phyloP scores from a whole-genome alignment of 1,140 invertebrate genomes.

The Achroia grisella region DNA sequence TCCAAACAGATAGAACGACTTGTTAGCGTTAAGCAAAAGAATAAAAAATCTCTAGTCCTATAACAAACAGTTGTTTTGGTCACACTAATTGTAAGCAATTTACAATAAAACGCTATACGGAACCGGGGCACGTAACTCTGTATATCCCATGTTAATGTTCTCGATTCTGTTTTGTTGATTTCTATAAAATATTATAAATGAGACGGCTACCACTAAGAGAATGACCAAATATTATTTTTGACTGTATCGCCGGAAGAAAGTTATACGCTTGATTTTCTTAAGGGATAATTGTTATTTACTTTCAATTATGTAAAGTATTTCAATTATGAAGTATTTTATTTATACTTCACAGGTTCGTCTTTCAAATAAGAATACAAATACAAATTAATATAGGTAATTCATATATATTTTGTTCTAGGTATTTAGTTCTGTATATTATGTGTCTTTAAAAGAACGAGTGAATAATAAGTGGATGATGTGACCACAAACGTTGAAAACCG shows the following conservation, averaged over 20 bases:
- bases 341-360: too few species aligned
- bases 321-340: too few species aligned
- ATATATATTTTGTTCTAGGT: too few species aligned
- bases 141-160: conserved; percentile 59
- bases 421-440: too few species aligned
- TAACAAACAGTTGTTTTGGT: conserved; percentile 17
- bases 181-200: conserved; percentile 73
- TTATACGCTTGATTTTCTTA: too few species aligned
- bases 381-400: too few species aligned
- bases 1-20: conserved; percentile 1
- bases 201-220: conserved; percentile 68
- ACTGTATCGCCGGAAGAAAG: conserved; percentile 27
- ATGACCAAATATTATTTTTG: conserved; percentile 66
- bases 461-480: too few species aligned
- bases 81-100: conserved; percentile 46
- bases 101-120: conserved; percentile 43
- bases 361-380: too few species aligned
- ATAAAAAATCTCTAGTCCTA: neutral
- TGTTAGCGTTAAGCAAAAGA: neutral
- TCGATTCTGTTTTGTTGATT: conserved; percentile 69
- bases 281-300: too few species aligned
- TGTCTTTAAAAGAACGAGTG: too few species aligned
- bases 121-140: conserved; percentile 49
- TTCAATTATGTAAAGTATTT: too few species aligned
- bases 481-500: too few species aligned